phyloP scores from a whole-genome alignment of 2,113 vertebrate genomes.

The Scopus umbretta region DNA sequence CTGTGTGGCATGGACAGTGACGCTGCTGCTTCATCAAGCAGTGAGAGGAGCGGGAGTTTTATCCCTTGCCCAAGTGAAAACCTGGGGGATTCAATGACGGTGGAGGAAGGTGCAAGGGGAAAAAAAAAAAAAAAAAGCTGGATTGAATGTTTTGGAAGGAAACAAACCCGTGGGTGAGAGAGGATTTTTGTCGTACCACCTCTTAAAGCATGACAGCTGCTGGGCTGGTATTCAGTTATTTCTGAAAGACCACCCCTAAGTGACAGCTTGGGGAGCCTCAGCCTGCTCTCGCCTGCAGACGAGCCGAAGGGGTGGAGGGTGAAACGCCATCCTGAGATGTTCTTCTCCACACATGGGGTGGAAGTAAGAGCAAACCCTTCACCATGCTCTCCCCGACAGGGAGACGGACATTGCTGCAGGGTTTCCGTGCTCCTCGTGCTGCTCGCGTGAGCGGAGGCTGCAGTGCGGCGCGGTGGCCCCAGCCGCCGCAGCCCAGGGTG shows the following conservation, averaged over 20 bases:
- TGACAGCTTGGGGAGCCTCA: background rate
- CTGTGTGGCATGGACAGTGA: fast-evolving
- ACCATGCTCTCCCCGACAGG: fast-evolving
- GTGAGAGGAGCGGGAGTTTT: background rate
- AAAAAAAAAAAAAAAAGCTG: fast-evolving
- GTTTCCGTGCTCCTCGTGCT: background rate
- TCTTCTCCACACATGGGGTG: background rate
- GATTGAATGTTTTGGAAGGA: background rate
- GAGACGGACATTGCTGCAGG: background rate
- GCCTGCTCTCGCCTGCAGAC: fast-evolving
- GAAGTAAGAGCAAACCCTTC: background rate
- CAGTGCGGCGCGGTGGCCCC: fast-evolving
- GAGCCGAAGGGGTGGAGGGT: background rate
- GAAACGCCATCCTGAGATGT: fast-evolving
- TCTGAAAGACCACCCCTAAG: background rate
- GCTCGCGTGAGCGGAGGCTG: background rate
- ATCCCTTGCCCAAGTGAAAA: background rate
- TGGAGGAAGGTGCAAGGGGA: background rate
- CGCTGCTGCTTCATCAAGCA: fast-evolving
- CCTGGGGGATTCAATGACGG: background rate
- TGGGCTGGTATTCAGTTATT: background rate
- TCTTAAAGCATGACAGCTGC: background rate
- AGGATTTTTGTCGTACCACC: background rate
- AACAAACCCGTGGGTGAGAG: background rate
- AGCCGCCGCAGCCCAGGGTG: background rate